Base-by-base conservation (phyloP, 2,797 vertebrate genomes). In the Phoeniculus purpureus region DNA sequence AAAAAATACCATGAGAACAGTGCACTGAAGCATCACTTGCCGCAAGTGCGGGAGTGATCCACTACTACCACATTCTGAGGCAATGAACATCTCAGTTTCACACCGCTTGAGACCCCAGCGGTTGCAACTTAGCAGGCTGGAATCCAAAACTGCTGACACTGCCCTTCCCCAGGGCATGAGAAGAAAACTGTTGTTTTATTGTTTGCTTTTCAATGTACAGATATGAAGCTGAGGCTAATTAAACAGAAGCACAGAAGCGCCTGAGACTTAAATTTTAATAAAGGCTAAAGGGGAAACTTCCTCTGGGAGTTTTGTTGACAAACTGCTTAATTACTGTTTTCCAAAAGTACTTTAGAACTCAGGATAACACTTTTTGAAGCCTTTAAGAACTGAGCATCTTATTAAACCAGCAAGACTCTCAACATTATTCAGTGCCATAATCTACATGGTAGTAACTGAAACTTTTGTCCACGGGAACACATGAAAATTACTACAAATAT, bases 241-340 rank as follows among this genome's bases (percentile, higher is more conserved):
- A 82, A 94, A 82, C 26, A 59, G 20, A 37, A 77, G 32, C n/a
- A 73, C 61, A 34, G 52, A 80, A 55, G 21, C 0, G 0, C 56
- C 54, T 3, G 45, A 66, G 79, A 85, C 45, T 90, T 77, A 47
- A 18, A 74, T 74, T 80, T 87, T 90, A 87, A 90, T 87, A 83
- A 83, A 80, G 79, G 68, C 40, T 79, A 91, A 93, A 85, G 60
- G 52, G 52, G 26, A 76, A 89, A 77, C 32, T 40, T 87, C 65
- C 79, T 87, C 26, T 13, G 70, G 75, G 85, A 92, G 23, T 66
- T 89, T 26, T 89, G 79, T 77, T 94, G 85, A 89, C 72, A 82
- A 94, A 93, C 60, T 87, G 52, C 74, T 75, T 62, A 86, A 93
- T 81, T 92, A 82, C 20, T 82, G 29, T 66, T 81, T 75, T 90